These are phyloP conservation scores for Gambusia holbrooki DNA, from an alignment of 2,113 vertebrate genomes.

Conservation along the genomic window DNA sequence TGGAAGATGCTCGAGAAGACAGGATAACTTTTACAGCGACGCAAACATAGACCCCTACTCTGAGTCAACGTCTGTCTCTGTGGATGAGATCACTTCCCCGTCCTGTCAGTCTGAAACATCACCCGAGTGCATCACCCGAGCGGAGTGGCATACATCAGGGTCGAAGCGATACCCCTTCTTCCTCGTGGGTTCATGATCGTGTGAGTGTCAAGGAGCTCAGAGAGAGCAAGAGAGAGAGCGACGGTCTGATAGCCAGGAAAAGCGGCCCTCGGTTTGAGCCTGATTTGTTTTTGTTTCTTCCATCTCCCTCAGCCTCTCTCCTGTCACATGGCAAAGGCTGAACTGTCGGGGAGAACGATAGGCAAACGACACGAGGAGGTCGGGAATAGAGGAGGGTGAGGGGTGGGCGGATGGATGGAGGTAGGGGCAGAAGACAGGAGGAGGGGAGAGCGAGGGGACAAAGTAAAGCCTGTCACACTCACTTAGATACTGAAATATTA, in stretches of 20 bases:
- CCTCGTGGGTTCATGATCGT: slow-evolving; percentile 58
- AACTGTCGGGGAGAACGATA: slow-evolving; percentile 53
- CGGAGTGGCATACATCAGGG: slow-evolving; percentile 50
- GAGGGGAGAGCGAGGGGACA: slow-evolving; percentile 47
- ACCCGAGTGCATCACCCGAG: slow-evolving; percentile 43
- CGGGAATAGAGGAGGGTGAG: slow-evolving; percentile 33
- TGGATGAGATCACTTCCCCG: slow-evolving; percentile 66
- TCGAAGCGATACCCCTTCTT: slow-evolving; percentile 63
- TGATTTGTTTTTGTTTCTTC: slow-evolving; percentile 73
- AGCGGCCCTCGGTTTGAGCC: slow-evolving; percentile 57
- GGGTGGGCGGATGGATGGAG: slow-evolving; percentile 44
- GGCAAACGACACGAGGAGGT: slow-evolving; percentile 66
- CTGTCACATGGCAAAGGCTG: slow-evolving; percentile 75
- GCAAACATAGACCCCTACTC: slow-evolving; percentile 31
- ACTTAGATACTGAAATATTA: slow-evolving; percentile 84
- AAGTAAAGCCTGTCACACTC: slow-evolving; percentile 83
- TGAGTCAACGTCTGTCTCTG: slow-evolving; percentile 52
- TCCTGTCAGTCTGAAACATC: slow-evolving; percentile 51
- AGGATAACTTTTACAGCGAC: slow-evolving; percentile 23
- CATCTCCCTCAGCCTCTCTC: slow-evolving; percentile 42
- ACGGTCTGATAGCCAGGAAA: slow-evolving; percentile 64
- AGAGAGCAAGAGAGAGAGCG: slow-evolving; percentile 51
- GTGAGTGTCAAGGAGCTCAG: slow-evolving; percentile 52
- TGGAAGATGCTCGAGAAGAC: slow-evolving; percentile 27
- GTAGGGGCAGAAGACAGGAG: slow-evolving; percentile 36